Evolutionary conservation across 2,888 invertebrate genomes (phyloP), one percentile per base, ranked within the genome.

Genomic region (Ormyrus rosae): DNA sequence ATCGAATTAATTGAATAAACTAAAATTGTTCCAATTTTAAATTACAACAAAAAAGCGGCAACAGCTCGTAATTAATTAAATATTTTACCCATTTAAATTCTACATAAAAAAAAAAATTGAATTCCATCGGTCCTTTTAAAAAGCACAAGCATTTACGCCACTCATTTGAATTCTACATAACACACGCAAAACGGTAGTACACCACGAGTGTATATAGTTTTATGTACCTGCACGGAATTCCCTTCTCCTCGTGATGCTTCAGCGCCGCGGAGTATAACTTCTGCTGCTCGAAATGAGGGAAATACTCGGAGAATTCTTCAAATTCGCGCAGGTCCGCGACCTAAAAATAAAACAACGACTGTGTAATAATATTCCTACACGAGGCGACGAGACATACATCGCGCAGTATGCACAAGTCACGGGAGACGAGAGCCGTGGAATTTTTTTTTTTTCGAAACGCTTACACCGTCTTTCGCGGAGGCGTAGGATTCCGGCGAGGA

Each of bases 401-500:
- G 19, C 19, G 19, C 19, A 19, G 19, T 0, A 0, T 19, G 13
- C 13, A 19, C 1, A 19, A 19, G 19, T 19, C 19, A 19, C 19
- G 19, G 19, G 19, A 19, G 19, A 19, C 19, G 13, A n/a, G 19
- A 19, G 19, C 19, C n/a, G n/a, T 8, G 6, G 5, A n/a, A 19
- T 19, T 19, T 19, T 19, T 19, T 19, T 19, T 0, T 19, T 19
- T 0, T 13, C 13, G 19, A 19, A 82, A 73, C 63, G 83, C 87
- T 86, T 86, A 95, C 96, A 92, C 96, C 95, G 90, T 98, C 99
- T 88, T 97, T 95, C 0, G 99, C 99, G 1, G 98, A 99, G 70
- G 98, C 97, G 91, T 98, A 99, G 82, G 98, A 98, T 90, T 99
- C 99, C 0, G 96, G 96, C 13, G 97, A 97, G 84, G 97, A 97